Evolutionary conservation across 2,888 invertebrate genomes (phyloP), one percentile per base, ranked within the genome.

Genomic region (Drosophila affinis): DNA sequence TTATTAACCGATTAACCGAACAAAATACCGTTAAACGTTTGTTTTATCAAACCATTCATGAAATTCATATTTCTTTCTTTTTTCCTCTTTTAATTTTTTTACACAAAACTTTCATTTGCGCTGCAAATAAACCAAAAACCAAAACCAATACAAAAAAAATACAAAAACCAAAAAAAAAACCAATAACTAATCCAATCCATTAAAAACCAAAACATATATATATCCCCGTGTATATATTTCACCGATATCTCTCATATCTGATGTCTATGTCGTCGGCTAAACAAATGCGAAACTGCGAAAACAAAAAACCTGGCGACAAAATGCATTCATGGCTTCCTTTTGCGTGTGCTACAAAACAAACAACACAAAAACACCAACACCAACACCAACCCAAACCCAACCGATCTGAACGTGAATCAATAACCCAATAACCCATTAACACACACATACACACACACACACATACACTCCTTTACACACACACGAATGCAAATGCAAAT

Each of bases 321-420:
- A 79, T 79, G 77, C 86, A 81, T 85, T 89, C 89, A 88, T 89
- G 90, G 88, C 81, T 89, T 88, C 53, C 39, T n/a, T 85, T 89
- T 89, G 78, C 83, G 89, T 60, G 76, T 77, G 70, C 70, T 73
- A 73, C 49, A 75, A 77, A 75, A 77, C 48, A 46, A 62, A 72
- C 29, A 46, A 61, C 46, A 27, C 7, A 7, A 27, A 27, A 52
- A 17, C 21, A 59, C 57, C 18, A 27, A 74, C 58, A 62, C 55
- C 12, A 34, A 77, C 52, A 67, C 64, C 34, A 59, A 53, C 21
- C 34, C 18, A 34, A 48, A 55, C 58, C 32, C 60, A 45, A 60
- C 62, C 64, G 46, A 76, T 49, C 60, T 51, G 60, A 67, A 57
- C 47, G 53, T 32, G 52, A 49, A 47, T 59, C 64, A 21, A 55